Percentiles rank a stretch among this genome's conserved stretches.
Evolutionary conservation across 2,113 vertebrate species (phyloP).

Genomic region (Butastur rufipennis): DNA sequence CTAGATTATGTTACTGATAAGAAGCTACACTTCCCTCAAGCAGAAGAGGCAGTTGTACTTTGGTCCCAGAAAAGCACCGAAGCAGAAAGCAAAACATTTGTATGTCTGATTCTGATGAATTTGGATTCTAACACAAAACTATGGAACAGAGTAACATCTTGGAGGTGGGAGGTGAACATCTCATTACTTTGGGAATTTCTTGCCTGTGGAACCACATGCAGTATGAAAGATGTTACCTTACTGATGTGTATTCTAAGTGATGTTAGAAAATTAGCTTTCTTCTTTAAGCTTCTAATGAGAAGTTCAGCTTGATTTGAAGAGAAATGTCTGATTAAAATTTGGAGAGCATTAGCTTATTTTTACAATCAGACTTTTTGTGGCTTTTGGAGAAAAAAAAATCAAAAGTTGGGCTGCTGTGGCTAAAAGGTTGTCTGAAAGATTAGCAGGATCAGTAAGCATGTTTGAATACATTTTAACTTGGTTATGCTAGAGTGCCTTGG

Average conservation of each 20-base stretch:
- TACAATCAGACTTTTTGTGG: background rate
- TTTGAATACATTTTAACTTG: background rate
- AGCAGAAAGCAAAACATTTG: background rate
- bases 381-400: background rate
- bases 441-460: background rate
- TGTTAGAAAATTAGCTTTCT: background rate
- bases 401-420: background rate
- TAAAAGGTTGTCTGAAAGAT: background rate
- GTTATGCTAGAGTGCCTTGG: background rate
- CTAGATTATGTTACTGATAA: background rate
- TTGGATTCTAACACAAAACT: background rate
- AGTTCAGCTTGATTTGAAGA: background rate
- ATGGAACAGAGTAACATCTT: background rate
- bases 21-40: background rate
- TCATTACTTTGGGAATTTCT: background rate
- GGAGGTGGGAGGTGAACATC: background rate
- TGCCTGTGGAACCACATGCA: background rate
- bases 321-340: background rate
- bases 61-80: background rate
- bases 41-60: background rate
- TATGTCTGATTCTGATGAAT: background rate
- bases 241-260: background rate
- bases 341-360: background rate
- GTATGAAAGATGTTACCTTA: background rate
- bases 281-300: background rate